Evolutionary conservation across 1,140 invertebrate species (phyloP).

Genomic region (Maniola jurtina): DNA sequence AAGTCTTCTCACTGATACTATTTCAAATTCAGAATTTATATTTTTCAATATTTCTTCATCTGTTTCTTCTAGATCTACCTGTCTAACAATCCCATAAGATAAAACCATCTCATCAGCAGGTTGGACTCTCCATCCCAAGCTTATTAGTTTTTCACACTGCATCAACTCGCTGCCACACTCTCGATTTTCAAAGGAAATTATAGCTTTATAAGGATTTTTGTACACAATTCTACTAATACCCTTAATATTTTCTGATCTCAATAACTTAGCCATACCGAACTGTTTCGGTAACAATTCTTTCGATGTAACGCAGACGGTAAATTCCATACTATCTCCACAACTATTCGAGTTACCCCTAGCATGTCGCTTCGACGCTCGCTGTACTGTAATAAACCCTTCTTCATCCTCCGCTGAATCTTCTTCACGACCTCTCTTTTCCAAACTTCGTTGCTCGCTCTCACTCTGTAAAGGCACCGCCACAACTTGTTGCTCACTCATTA

Average conservation of each 20-base stretch:
- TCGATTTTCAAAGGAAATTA: neutral
- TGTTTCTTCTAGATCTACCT: slow-evolving; percentile 4
- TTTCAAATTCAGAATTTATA: slow-evolving; percentile 8
- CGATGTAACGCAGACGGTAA: neutral
- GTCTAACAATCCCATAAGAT: slow-evolving; percentile 9
- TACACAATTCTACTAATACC: slow-evolving; percentile 12
- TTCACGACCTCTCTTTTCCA: no score
- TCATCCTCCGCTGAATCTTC: no score
- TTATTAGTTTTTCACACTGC: slow-evolving; percentile 1
- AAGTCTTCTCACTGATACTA: slow-evolving; percentile 8
- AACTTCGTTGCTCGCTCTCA: no score
- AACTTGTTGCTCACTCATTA: no score
- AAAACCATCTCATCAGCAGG: neutral
- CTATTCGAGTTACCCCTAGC: no score
- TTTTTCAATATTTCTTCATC: slow-evolving; percentile 13
- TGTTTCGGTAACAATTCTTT: slow-evolving; percentile 15
- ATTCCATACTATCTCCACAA: no score
- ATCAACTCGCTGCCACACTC: neutral
- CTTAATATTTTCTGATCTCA: slow-evolving; percentile 11
- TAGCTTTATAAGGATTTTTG: slow-evolving; percentile 11
- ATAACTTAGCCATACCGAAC: slow-evolving; percentile 19
- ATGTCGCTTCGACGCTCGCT: no score
- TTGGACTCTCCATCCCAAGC: slow-evolving; percentile 3
- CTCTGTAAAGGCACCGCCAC: no score
- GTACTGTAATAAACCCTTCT: no score